These are phyloP conservation scores for Clarias gariepinus DNA, from an alignment of 2,113 vertebrate species.

Conservation along the genomic window DNA sequence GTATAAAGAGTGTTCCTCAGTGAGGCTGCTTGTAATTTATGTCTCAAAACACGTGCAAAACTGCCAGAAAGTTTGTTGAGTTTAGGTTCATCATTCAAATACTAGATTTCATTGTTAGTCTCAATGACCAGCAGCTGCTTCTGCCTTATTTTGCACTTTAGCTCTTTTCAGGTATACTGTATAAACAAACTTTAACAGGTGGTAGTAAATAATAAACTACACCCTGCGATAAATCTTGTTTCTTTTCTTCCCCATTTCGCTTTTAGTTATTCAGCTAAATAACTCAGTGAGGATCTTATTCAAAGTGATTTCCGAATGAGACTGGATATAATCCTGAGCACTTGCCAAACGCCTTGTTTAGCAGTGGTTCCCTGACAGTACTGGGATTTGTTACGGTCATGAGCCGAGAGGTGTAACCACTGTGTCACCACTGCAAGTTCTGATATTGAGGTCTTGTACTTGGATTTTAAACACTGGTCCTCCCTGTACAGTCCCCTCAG, in stretches of 20 bases:
- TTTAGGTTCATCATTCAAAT: neutral
- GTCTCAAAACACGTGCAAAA: neutral
- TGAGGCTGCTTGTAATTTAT: neutral
- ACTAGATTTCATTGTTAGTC: neutral
- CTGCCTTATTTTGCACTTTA: neutral
- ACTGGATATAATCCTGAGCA: conserved; percentile 4
- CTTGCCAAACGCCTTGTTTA: neutral
- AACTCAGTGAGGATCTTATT: neutral
- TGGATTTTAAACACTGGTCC: conserved; percentile 10
- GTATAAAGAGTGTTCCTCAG: conserved; percentile 8
- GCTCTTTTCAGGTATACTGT: neutral
- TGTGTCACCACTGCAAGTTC: neutral
- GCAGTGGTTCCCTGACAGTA: neutral
- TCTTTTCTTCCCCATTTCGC: neutral
- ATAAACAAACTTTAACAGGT: neutral
- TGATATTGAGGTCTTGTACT: neutral
- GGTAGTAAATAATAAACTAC: neutral
- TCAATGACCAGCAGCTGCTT: neutral
- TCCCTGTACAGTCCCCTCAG: conserved; percentile 1
- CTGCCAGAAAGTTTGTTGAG: neutral
- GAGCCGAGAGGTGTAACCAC: neutral
- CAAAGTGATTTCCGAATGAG: neutral
- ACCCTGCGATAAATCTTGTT: neutral
- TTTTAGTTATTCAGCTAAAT: neutral
- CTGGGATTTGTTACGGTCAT: neutral